Base-by-base conservation (phyloP, 2,797 vertebrate genomes). In the Sebastes umbrosus region DNA sequence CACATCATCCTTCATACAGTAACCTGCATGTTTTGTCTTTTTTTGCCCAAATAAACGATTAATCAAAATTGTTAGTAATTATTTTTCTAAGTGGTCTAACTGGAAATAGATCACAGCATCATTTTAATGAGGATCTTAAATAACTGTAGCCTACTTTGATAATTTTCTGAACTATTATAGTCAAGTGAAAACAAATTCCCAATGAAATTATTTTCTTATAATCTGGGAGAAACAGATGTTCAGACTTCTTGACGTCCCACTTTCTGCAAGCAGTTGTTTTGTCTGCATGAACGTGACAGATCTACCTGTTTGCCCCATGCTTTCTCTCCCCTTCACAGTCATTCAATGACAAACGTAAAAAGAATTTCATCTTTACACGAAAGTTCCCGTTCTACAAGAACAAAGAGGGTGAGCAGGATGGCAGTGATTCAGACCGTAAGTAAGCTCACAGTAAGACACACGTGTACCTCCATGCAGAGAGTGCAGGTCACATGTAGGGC, bases 341-440 rank as follows among this genome's bases (percentile, higher is more conserved):
- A 98, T 97, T 98, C 97, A 99, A 97, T 99, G 98, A 99, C 97
- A 99, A 97, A 97, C 98, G 97, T 99, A 99, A 98, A 99, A 99
- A 99, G 97, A 99, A 95, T 97, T 97, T 99, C 98, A 98, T 97
- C 98, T 99, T 99, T 97, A 98, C 98, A 95, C 97, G 97, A 98
- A 99, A 99, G 95, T 99, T 99, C 96, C 98, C 98, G 92, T 99
- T 99, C 98, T 99, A 98, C 98, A 99, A 99, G 97, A 99, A 96
- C 98, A 99, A 97, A 97, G 98, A 98, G 94, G 97, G 96, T 96
- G 97, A 99, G 95, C 97, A 97, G 95, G 98, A 99, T 94, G 96
- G 96, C 95, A 98, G 97, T 95, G 98, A 99, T 95, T 96, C 96
- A 25, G 97, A 99, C 97, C 96, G 98, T 99, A 98, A 99, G 98